These are phyloP conservation scores for Cryptosula pallasiana DNA, from an alignment of 2,888 invertebrate genomes.

Conservation along the genomic window DNA sequence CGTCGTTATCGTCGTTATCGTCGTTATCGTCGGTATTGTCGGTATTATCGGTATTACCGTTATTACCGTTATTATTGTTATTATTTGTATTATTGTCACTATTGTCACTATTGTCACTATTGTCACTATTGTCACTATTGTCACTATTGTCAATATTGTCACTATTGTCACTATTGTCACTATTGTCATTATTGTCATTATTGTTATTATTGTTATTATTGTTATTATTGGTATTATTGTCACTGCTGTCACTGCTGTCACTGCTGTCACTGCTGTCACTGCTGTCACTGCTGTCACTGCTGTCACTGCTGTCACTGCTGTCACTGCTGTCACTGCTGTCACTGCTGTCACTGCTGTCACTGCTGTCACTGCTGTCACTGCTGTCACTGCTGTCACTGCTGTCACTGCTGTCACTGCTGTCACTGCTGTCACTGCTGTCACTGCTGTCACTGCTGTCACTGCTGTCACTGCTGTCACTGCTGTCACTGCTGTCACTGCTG, in stretches of 20 bases:
- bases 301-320: conserved; percentile 22
- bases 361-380: conserved; percentile 18
- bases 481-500: background rate
- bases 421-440: background rate
- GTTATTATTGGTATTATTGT: too few relatives aligned
- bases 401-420: background rate
- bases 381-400: conserved; percentile 21
- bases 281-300: conserved; percentile 14
- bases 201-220: too few relatives aligned
- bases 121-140: conserved; percentile 25
- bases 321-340: conserved; percentile 4
- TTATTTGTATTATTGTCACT: too few relatives aligned
- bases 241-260: conserved; percentile 22
- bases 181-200: conserved; percentile 22
- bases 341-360: conserved; percentile 9
- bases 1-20: conserved; percentile 1
- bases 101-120: conserved; percentile 21
- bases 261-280: conserved; percentile 19
- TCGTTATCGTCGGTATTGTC: conserved; percentile 23
- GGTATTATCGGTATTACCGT: conserved; percentile 2
- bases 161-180: conserved; percentile 22
- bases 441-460: conserved; percentile 14
- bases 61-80: too few relatives aligned
- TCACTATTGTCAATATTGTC: too few relatives aligned
- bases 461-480: conserved; percentile 22